Base-by-base conservation (phyloP, 2,113 vertebrate species). In the Elephantulus edwardii region DNA sequence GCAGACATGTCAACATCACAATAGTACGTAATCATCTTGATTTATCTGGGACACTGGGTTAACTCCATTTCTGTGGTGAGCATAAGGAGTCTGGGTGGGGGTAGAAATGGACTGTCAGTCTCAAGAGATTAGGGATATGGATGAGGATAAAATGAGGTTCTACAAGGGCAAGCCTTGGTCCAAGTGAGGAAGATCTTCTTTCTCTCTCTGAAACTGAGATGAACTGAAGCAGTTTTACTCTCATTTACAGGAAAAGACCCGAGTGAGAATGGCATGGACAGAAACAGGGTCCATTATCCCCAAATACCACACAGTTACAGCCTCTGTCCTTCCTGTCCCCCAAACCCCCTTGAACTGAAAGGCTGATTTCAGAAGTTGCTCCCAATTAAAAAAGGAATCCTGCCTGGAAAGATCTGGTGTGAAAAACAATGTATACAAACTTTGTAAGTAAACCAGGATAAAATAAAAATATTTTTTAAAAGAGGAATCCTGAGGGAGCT, bases 1-100 rank as follows among this genome's bases (percentile, higher is more conserved):
- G 46, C 64, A 60, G 84, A 79, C 11, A 66, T 71, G 50, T 82
- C 52, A 16, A 72, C 33, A 90, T 60, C 40, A 86, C 40, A 64
- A 8, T 58, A 64, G 81, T 0, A 1, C 33, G 16, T 2, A 14
- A 85, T 5, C 74, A 71, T 56, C 83, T 64, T 76, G 71, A 86
- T 83, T 83, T 78, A 68, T 86, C 38, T 72, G 74, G 83, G 89
- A 88, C 80, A 90, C 68, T n/a, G 85, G 75, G 66, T 76, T 93
- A 88, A 60, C 72, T 9, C 6, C 71, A 79, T 94, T 90, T 86
- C 86, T 88, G 58, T 48, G 54, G 54, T 35, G 54, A 88, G 58
- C 40, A 50, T n/a, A n/a, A 8, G 35, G 50, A 75, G 42, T 83
- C 91, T 94, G 90, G 5, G 33, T 40, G 40, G 68, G 24, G 10